phyloP scores from a whole-genome alignment of 1,140 invertebrate species.

The Nebria ingens region DNA sequence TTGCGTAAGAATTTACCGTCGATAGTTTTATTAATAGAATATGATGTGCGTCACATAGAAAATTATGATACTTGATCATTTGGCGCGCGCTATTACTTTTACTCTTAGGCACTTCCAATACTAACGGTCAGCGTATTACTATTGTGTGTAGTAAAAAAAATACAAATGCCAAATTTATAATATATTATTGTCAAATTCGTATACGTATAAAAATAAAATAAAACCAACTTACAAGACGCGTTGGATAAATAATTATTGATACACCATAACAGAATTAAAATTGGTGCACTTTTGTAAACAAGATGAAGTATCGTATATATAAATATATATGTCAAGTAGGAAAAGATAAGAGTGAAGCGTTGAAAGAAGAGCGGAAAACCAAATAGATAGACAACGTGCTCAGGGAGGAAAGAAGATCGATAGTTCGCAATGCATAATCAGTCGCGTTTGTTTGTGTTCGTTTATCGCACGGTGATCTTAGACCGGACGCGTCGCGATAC shows the following conservation, averaged over 20 bases:
- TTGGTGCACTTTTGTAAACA: not conserved
- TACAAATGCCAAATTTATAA: not conserved
- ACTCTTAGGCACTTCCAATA: no score
- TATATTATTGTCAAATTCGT: not conserved
- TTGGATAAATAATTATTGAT: no score
- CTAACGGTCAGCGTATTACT: no score
- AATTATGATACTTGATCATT: not conserved
- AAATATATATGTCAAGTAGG: no score
- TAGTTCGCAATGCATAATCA: conserved; percentile 1
- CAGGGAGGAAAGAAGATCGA: conserved; percentile 2
- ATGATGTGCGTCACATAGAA: not conserved
- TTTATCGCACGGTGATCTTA: no score
- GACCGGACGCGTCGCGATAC: not conserved
- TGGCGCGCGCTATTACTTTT: no score
- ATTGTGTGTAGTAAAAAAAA: not conserved
- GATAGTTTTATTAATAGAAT: conserved; percentile 3
- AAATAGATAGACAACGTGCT: not conserved
- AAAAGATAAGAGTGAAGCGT: not conserved
- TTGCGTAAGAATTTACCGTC: conserved; percentile 1
- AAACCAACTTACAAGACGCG: no score
- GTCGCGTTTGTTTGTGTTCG: not conserved
- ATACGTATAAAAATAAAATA: not conserved
- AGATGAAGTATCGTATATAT: no score
- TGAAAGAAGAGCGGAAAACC: not conserved
- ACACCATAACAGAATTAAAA: not conserved